Percentiles rank a stretch among this genome's conserved stretches.
phyloP scores from a whole-genome alignment of 2,113 vertebrate species.

The Petroica traversi region DNA sequence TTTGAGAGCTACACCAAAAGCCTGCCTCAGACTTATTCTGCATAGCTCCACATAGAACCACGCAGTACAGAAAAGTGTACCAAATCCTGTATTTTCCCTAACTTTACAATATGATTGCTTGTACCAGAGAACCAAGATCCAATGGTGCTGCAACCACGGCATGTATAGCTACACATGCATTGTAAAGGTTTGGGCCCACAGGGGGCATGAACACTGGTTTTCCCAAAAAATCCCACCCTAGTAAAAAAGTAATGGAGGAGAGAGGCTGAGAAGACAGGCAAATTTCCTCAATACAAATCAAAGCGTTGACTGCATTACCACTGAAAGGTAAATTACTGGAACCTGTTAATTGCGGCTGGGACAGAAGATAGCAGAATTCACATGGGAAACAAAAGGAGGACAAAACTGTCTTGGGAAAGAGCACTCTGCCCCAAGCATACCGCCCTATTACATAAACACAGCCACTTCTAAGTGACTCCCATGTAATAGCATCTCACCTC shows the following conservation, averaged over 20 bases:
- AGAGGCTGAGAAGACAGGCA: background rate
- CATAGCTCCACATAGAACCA: background rate
- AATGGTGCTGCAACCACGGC: background rate
- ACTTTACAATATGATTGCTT: background rate
- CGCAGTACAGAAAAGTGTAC: background rate
- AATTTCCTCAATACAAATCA: background rate
- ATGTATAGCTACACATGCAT: rapidly evolving
- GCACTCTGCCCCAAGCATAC: background rate
- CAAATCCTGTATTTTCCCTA: background rate
- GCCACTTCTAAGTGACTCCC: background rate
- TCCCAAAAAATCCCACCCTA: background rate
- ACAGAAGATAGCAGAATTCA: background rate
- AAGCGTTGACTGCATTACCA: background rate
- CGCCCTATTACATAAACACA: background rate
- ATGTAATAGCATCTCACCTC: background rate
- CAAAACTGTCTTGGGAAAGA: background rate
- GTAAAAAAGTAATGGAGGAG: background rate
- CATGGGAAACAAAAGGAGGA: background rate
- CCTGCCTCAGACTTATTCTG: background rate
- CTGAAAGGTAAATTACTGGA: background rate
- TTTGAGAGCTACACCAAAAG: background rate
- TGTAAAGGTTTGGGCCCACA: background rate
- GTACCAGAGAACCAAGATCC: background rate
- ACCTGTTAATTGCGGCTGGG: background rate
- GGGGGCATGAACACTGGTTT: background rate